These are phyloP conservation scores for Ectemnius lituratus DNA, from an alignment of 2,888 invertebrate species.

Conservation along the genomic window DNA sequence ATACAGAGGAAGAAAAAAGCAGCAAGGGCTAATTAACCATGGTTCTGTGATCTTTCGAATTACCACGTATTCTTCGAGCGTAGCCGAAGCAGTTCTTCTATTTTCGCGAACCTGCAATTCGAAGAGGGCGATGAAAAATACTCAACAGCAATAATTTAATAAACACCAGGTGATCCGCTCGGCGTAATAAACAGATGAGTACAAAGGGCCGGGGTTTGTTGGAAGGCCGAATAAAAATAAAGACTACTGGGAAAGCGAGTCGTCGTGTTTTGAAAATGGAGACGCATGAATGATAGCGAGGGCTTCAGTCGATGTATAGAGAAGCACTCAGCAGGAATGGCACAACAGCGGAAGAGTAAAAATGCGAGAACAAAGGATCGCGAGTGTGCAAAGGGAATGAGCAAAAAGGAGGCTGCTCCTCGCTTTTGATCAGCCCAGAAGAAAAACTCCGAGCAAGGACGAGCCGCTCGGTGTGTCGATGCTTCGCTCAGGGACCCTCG, in stretches of 20 bases:
- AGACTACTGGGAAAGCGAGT: not conserved
- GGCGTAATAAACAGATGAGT: not conserved
- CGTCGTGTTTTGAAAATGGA: not conserved
- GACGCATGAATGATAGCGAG: not conserved
- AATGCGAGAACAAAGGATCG: not conserved
- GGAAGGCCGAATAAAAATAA: not conserved
- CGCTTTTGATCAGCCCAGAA: not conserved
- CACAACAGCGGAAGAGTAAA: slow-evolving; percentile 5
- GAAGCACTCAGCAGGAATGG: not conserved
- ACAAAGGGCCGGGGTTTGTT: not conserved
- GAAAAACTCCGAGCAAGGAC: slow-evolving; percentile 7
- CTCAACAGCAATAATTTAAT: not conserved
- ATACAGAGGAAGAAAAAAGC: not conserved
- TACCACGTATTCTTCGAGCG: not conserved
- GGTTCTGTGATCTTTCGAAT: slow-evolving; percentile 13
- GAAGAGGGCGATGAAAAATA: not conserved
- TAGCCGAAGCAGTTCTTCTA: too few species aligned
- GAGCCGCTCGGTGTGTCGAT: not conserved
- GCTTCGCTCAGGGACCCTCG: not conserved
- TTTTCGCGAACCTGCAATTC: too few species aligned
- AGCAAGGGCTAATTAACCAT: slow-evolving; percentile 17
- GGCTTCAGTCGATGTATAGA: not conserved
- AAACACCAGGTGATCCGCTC: not conserved
- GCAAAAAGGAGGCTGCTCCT: slow-evolving; percentile 1
- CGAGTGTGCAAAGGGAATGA: not conserved